Percentiles rank a stretch among this genome's conserved stretches.
phyloP scores from a whole-genome alignment of 2,888 invertebrate species.

The Lithophane semibrunnea region DNA sequence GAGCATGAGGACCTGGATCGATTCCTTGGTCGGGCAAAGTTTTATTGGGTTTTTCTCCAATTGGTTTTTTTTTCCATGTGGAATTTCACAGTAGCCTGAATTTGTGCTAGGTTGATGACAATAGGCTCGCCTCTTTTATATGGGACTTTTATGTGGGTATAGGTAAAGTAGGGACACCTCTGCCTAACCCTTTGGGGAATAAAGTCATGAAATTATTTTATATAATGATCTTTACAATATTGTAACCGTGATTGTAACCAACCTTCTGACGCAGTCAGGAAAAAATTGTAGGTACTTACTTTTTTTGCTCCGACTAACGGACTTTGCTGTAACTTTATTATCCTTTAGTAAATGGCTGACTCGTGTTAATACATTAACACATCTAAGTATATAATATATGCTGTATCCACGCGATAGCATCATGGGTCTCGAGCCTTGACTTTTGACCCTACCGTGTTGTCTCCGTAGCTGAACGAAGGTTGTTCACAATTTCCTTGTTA shows the following conservation, averaged over 20 bases:
- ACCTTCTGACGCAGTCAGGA: not conserved
- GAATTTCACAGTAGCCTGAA: not conserved
- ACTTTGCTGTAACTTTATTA: slow-evolving; percentile 39
- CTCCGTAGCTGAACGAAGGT: slow-evolving; percentile 37
- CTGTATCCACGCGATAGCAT: slow-evolving; percentile 28
- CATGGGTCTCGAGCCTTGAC: slow-evolving; percentile 40
- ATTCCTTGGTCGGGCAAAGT: not conserved
- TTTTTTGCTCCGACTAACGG: slow-evolving; percentile 1
- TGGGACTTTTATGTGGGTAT: too few relatives aligned
- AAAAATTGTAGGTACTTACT: not conserved
- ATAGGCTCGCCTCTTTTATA: too few relatives aligned
- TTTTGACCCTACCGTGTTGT: slow-evolving; percentile 34
- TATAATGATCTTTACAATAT: not conserved
- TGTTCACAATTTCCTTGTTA: slow-evolving; percentile 34
- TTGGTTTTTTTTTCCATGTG: not conserved
- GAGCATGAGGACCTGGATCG: not conserved
- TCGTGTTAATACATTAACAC: slow-evolving; percentile 23
- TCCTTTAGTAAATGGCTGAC: slow-evolving; percentile 26
- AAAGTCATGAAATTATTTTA: not conserved
- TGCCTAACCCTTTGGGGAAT: not conserved
- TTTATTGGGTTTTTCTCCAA: not conserved
- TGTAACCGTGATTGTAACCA: not conserved
- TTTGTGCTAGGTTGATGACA: not conserved
- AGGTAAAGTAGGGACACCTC: not conserved
- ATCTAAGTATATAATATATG: slow-evolving; percentile 1